Evolutionary conservation across 2,888 invertebrate genomes (phyloP).

Genomic region (Aspidiotus destructor): DNA sequence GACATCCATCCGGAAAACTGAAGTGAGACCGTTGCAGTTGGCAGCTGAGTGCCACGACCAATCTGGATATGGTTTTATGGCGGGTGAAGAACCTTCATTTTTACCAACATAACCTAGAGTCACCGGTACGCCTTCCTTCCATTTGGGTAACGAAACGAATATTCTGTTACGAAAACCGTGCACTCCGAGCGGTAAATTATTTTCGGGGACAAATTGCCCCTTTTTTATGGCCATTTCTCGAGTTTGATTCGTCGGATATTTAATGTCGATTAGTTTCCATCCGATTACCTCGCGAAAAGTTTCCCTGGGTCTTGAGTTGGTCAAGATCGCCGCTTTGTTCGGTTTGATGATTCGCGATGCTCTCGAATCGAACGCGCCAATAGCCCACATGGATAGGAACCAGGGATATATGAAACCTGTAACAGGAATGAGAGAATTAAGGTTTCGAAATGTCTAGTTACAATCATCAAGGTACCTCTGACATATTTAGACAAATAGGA

Average conservation of each 20-base stretch:
- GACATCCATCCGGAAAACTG: conserved; percentile 41
- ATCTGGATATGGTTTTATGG: conserved; percentile 64
- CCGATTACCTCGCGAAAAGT: conserved; percentile 48
- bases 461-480: too few relatives aligned
- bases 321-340: not conserved
- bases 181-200: conserved; percentile 64
- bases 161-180: conserved; percentile 59
- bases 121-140: conserved; percentile 64
- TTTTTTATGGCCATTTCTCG: conserved; percentile 51
- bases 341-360: conserved; percentile 22
- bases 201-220: conserved; percentile 57
- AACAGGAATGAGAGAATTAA: conserved; percentile 10
- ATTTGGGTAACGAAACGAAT: conserved; percentile 66
- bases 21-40: conserved; percentile 43
- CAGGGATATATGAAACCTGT: conserved; percentile 43
- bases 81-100: conserved; percentile 53
- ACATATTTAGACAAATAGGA: too few relatives aligned
- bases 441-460: too few relatives aligned
- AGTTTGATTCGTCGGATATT: conserved; percentile 52
- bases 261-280: conserved; percentile 66
- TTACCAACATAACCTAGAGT: conserved; percentile 63
- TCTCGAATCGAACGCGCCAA: conserved; percentile 37
- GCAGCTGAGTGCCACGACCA: conserved; percentile 54
- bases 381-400: conserved; percentile 43
- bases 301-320: conserved; percentile 25